phyloP scores from a whole-genome alignment of 2,797 vertebrate genomes.

The Spheniscus humboldti region DNA sequence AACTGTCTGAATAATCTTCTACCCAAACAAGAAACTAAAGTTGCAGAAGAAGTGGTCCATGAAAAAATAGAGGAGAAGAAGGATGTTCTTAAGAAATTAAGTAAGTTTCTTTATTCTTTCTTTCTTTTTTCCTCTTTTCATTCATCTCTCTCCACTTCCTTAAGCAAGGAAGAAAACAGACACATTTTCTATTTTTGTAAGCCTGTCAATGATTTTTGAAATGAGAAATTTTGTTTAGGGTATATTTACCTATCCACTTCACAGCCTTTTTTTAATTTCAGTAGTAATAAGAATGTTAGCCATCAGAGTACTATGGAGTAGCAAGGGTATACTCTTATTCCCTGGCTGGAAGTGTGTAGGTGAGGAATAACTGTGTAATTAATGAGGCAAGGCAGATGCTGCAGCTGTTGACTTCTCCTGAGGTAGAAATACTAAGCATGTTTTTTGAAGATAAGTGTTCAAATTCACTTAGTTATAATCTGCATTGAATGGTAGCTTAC shows the following conservation, averaged over 20 bases:
- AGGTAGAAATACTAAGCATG: background rate
- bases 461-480: background rate
- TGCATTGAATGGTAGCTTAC: background rate
- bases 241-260: background rate
- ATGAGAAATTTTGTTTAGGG: background rate
- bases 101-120: constrained; percentile 25
- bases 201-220: background rate
- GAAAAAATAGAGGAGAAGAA: constrained; percentile 84
- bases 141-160: background rate
- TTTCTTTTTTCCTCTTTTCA: background rate
- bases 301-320: background rate
- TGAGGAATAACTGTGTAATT: background rate
- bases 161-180: background rate
- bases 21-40: constrained; percentile 77
- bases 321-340: background rate
- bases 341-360: background rate
- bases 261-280: background rate
- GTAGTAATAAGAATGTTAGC: background rate
- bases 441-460: background rate
- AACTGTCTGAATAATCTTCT: constrained; percentile 88
- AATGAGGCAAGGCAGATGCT: background rate
- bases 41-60: constrained; percentile 69
- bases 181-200: background rate
- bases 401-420: background rate
- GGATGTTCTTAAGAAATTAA: constrained; percentile 77